phyloP scores from a whole-genome alignment of 2,797 vertebrate genomes.

The Prionace glauca region DNA sequence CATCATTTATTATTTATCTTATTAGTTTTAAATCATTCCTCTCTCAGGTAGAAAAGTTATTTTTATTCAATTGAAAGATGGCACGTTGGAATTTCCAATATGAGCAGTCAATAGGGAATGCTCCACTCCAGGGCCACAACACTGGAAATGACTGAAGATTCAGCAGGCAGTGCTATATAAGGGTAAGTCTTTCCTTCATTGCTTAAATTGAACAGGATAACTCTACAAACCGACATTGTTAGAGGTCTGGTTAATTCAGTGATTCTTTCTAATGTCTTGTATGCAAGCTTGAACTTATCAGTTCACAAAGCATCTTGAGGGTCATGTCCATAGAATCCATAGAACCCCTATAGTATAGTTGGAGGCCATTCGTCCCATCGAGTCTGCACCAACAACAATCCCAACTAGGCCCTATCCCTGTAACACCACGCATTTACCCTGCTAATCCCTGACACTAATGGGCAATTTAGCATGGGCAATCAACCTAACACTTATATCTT shows the following conservation, averaged over 20 bases:
- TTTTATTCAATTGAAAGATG: not conserved
- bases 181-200: not conserved
- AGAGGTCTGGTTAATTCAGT: not conserved
- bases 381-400: no score
- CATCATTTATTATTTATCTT: not conserved
- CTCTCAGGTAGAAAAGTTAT: not conserved
- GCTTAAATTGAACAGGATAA: not conserved
- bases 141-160: not conserved
- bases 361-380: no score
- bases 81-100: not conserved
- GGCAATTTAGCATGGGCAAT: no score
- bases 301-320: no score
- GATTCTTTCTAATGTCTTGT: not conserved
- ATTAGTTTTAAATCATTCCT: not conserved
- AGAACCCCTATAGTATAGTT: no score
- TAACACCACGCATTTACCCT: no score
- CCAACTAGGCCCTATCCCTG: no score
- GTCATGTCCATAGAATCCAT: no score
- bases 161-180: not conserved
- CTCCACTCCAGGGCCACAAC: not conserved
- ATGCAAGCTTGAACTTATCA: not conserved
- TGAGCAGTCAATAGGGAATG: not conserved
- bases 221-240: not conserved
- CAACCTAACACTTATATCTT: no score
- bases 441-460: no score